A percentile compares a stretch with the other conserved stretches of the same genome.
phyloP scores from a whole-genome alignment of 64 coral and sea anemone species.

The Stylophora pistillata region DNA sequence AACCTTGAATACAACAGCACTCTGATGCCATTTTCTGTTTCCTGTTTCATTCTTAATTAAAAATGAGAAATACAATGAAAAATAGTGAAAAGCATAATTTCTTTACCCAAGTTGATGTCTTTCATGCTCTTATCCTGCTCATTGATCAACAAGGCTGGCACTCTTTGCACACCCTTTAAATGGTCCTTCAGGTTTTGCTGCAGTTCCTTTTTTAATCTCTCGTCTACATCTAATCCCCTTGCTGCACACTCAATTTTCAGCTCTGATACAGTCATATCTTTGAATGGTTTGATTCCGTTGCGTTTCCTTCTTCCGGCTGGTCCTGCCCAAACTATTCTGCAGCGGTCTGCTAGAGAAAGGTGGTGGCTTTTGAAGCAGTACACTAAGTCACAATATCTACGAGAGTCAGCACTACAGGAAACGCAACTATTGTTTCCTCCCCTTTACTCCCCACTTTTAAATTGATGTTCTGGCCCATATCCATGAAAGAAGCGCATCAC shows the following conservation, averaged over 20 bases:
- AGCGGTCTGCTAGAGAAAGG: slow-evolving; percentile 39
- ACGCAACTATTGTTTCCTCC: slow-evolving; percentile 49
- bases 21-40: slow-evolving; percentile 2
- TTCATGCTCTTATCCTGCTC: not conserved
- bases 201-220: slow-evolving; percentile 35
- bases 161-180: slow-evolving; percentile 38
- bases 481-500: no score
- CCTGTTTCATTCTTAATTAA: not conserved
- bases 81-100: not conserved
- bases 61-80: not conserved
- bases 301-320: slow-evolving; percentile 33
- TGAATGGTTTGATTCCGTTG: slow-evolving; percentile 59
- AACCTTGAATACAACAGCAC: not conserved
- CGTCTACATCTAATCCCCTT: slow-evolving; percentile 16
- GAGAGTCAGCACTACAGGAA: slow-evolving; percentile 30
- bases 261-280: slow-evolving; percentile 34
- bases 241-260: slow-evolving; percentile 19
- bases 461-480: no score
- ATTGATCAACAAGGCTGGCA: slow-evolving; percentile 51
- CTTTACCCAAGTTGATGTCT: slow-evolving; percentile 49
- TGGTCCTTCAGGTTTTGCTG: slow-evolving; percentile 52
- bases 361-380: slow-evolving; percentile 46
- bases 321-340: slow-evolving; percentile 26
- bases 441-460: slow-evolving; percentile 33
- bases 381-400: slow-evolving; percentile 35